Conservation (phyloP, 1,140 invertebrate genomes). For the Drosophila asahinai region DNA sequence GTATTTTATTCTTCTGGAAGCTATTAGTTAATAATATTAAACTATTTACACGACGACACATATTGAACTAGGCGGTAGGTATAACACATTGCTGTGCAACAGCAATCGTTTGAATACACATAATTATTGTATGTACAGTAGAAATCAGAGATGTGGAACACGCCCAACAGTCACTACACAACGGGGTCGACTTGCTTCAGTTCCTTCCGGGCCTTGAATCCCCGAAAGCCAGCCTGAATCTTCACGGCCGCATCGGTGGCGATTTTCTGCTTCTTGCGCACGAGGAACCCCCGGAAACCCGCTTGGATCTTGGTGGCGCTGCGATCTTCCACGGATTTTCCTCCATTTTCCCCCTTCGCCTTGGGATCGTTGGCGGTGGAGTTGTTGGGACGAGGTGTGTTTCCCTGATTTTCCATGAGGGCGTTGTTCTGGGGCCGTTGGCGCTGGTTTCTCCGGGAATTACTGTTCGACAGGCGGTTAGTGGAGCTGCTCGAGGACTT, state of each 20-base stretch:
- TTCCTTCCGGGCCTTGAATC: constrained; percentile 87
- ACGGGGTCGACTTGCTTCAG: constrained; percentile 62
- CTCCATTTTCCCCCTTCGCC: constrained; percentile 24
- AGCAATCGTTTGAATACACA: constrained; percentile 36
- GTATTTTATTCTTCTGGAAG: constrained; percentile 50
- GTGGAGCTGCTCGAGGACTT: constrained; percentile 38
- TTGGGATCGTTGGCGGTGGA: constrained; percentile 28
- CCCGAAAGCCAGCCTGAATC: constrained; percentile 88
- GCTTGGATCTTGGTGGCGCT: constrained; percentile 92
- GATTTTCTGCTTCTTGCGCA: constrained; percentile 87
- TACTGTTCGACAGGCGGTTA: constrained; percentile 31
- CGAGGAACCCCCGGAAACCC: constrained; percentile 90
- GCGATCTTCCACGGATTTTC: constrained; percentile 86
- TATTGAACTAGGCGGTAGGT: constrained; percentile 40
- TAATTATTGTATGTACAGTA: constrained; percentile 48
- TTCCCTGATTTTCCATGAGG: constrained; percentile 53
- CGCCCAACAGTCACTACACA: constrained; percentile 9
- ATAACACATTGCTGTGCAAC: constrained; percentile 22
- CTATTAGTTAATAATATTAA: constrained; percentile 41
- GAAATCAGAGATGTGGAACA: constrained; percentile 27
- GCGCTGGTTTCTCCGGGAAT: constrained; percentile 50
- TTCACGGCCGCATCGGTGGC: constrained; percentile 87
- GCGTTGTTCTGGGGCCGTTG: constrained; percentile 37
- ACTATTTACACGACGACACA: constrained; percentile 49
- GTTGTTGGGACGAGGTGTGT: constrained; percentile 6